Base-by-base conservation (phyloP, 2,888 invertebrate genomes). In the Cephus runcator region DNA sequence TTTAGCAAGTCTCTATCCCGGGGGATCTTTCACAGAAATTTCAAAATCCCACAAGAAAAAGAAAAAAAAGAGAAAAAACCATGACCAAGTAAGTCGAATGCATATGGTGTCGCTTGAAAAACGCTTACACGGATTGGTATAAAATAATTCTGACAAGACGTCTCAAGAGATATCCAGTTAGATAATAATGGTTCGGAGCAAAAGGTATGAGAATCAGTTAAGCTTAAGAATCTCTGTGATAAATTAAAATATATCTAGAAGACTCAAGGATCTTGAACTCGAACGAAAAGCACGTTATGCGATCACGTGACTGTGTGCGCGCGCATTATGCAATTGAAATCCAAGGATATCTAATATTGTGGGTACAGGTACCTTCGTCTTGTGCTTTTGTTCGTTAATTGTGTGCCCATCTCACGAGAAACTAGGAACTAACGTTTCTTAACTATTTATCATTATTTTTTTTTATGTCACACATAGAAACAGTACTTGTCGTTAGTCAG, bases 341-440 rank as follows among this genome's bases (percentile, higher is more conserved):
- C 23, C 71, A 34, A 71, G 31, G 12, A 33, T 30, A 31, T 71
- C 6, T 2, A 71, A 31, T 4, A 12, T 34, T 30, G 2, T 78
- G 76, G 76, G 71, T 82, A 85, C 87, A 88, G 87, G 88, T 89
- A 88, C 87, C 80, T 76, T 84, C 80, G 82, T 71, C 71, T 79
- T 87, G 86, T 87, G 84, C 83, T 83, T 85, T 85, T 83, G 82
- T 84, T 85, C 83, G 82, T 79, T 86, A 56, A 23, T 56, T 79
- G 84, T 85, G 83, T 87, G 85, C 87, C 87, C 84, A 87, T 87
- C 83, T 85, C 78, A 79, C 83, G 85, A 23, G 9, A 84, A 85
- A 84, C 85, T 85, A 88, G 86, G 85, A 90, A 87, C 87, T 87
- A 85, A 85, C 81, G 83, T 82, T 83, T 84, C 84, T 83, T 80